These are phyloP conservation scores for Euglossa dilemma DNA, from an alignment of 1,140 invertebrate genomes.

Conservation along the genomic window DNA sequence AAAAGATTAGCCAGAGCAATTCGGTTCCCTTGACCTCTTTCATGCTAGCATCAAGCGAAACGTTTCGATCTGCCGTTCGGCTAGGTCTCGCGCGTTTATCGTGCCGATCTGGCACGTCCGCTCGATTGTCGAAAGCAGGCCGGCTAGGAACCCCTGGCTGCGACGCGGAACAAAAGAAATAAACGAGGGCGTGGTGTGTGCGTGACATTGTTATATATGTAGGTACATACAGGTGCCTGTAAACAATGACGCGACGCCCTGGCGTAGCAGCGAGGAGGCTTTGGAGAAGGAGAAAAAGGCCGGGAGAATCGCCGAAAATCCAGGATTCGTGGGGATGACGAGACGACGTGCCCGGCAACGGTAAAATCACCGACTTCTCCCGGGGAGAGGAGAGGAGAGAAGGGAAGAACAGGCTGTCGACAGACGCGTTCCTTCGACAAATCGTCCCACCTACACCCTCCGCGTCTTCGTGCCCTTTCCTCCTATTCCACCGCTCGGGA, in stretches of 20 bases:
- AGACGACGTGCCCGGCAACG: slow-evolving; percentile 66
- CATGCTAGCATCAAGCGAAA: neutral
- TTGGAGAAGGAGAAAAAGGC: neutral
- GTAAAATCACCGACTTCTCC: slow-evolving; percentile 68
- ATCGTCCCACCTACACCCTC: slow-evolving; percentile 63
- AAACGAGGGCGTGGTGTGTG: slow-evolving; percentile 80
- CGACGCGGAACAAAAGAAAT: slow-evolving; percentile 81
- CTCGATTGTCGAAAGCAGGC: slow-evolving; percentile 44
- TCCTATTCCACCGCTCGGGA: neutral
- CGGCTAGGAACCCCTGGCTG: slow-evolving; percentile 70
- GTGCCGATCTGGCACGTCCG: slow-evolving; percentile 55
- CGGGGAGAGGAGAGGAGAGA: neutral
- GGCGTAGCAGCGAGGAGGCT: too few species aligned
- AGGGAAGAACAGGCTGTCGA: slow-evolving; percentile 54
- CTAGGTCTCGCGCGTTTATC: slow-evolving; percentile 48
- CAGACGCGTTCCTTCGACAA: slow-evolving; percentile 73
- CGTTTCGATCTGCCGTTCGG: neutral
- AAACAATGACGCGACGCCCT: slow-evolving; percentile 56
- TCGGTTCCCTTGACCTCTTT: slow-evolving; percentile 26
- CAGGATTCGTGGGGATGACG: slow-evolving; percentile 36
- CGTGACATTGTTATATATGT: slow-evolving; percentile 80
- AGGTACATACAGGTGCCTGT: slow-evolving; percentile 72
- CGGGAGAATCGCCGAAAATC: slow-evolving; percentile 54
- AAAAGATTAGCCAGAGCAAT: too few species aligned
- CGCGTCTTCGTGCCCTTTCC: neutral